Evolutionary conservation across 2,113 vertebrate species (phyloP).

Genomic region (Zosterops pallidus): DNA sequence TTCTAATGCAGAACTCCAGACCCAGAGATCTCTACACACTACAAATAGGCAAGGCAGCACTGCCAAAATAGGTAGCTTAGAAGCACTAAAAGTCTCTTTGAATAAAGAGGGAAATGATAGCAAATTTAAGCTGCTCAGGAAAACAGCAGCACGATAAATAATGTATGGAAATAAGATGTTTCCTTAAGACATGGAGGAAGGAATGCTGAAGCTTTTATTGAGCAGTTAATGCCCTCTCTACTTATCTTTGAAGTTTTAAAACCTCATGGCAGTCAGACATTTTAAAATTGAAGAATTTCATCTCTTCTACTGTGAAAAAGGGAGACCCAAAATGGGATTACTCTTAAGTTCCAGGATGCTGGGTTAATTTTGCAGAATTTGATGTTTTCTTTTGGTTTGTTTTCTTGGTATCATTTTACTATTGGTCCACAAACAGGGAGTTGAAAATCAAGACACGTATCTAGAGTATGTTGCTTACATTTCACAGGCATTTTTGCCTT

Average conservation of each 20-base stretch:
- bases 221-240: neutral
- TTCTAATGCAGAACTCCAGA: neutral
- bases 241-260: neutral
- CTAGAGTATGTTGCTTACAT: neutral
- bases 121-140: neutral
- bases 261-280: neutral
- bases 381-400: neutral
- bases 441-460: neutral
- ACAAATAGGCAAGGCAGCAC: neutral
- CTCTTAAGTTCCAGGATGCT: neutral
- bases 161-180: constrained; percentile 12
- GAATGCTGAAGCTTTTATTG: constrained; percentile 1
- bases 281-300: neutral
- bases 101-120: neutral
- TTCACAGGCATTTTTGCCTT: neutral
- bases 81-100: neutral
- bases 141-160: neutral
- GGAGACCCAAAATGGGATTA: neutral
- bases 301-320: neutral
- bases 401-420: neutral
- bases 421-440: neutral
- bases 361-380: neutral
- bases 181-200: constrained; percentile 3
- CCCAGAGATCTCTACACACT: neutral
- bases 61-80: neutral